Percentiles rank a stretch among this genome's conserved stretches.
Evolutionary conservation across 1,140 invertebrate species (phyloP).

Genomic region (Drosophila gunungcola): DNA sequence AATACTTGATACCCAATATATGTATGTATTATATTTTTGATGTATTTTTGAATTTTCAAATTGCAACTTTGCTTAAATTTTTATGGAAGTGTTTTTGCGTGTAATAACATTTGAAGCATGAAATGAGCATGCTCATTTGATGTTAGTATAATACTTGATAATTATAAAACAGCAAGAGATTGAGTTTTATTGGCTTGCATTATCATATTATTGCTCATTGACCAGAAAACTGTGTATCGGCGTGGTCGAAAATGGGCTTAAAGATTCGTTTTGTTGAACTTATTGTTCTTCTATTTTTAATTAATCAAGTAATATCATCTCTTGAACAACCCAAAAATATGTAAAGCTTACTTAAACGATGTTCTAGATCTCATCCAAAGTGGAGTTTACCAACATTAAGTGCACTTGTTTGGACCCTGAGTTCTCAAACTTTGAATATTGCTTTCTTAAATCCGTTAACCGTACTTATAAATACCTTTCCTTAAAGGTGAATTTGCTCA

Average conservation of each 20-base stretch:
- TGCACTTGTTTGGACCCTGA: background rate
- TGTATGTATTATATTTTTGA: too few species aligned
- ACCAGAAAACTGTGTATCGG: background rate
- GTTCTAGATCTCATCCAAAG: background rate
- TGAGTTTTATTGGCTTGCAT: background rate
- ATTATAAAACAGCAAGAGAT: too few species aligned
- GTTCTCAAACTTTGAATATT: background rate
- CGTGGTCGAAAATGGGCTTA: background rate
- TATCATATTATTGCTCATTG: background rate
- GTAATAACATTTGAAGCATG: too few species aligned
- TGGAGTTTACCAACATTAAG: slow-evolving; percentile 2
- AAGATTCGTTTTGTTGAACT: background rate
- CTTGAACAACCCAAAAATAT: background rate
- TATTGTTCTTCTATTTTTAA: background rate
- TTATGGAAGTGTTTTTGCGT: too few species aligned
- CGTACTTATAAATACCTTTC: background rate
- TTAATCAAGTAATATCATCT: background rate
- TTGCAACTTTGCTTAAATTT: too few species aligned
- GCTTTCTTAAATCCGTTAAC: background rate
- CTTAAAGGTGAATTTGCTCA: background rate
- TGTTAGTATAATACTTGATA: too few species aligned
- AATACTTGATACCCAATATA: too few species aligned
- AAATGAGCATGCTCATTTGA: too few species aligned
- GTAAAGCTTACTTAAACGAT: background rate
- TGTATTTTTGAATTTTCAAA: too few species aligned